Percentiles rank a stretch among this genome's conserved stretches.
phyloP scores from a whole-genome alignment of 2,797 vertebrate genomes.

The Knipowitschia caucasica region DNA sequence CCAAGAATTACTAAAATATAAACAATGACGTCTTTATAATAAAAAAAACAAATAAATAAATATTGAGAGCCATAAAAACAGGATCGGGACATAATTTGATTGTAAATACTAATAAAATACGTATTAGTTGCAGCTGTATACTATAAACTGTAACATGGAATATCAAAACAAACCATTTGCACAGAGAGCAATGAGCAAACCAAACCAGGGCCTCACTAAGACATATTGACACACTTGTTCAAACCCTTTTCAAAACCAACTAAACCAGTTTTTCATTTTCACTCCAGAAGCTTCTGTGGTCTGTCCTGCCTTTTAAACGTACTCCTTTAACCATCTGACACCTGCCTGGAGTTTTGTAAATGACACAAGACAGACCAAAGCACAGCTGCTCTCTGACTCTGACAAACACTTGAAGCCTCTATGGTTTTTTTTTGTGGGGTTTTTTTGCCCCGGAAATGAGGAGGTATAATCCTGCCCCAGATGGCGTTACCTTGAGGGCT shows the following conservation, averaged over 20 bases:
- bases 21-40: too few species aligned
- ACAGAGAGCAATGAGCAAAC: not conserved
- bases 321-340: constrained; percentile 4
- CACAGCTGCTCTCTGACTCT: constrained; percentile 5
- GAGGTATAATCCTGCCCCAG: not conserved
- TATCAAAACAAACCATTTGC: too few species aligned
- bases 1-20: too few species aligned
- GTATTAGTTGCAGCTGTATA: too few species aligned
- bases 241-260: not conserved
- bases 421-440: too few species aligned
- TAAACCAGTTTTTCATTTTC: not conserved
- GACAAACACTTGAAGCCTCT: not conserved
- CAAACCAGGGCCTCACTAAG: not conserved
- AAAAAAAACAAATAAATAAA: too few species aligned
- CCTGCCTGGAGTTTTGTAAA: constrained; percentile 1
- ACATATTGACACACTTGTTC: not conserved
- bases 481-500: constrained; percentile 66
- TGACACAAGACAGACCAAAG: constrained; percentile 6
- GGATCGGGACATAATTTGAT: too few species aligned
- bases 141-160: too few species aligned
- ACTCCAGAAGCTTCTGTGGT: not conserved
- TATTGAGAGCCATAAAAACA: too few species aligned
- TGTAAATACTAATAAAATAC: too few species aligned
- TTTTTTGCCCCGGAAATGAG: not conserved
- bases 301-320: not conserved